Evolutionary conservation across 2,888 invertebrate genomes (phyloP), one percentile per base, ranked within the genome.

Genomic region (Ypsolopha sequella): DNA sequence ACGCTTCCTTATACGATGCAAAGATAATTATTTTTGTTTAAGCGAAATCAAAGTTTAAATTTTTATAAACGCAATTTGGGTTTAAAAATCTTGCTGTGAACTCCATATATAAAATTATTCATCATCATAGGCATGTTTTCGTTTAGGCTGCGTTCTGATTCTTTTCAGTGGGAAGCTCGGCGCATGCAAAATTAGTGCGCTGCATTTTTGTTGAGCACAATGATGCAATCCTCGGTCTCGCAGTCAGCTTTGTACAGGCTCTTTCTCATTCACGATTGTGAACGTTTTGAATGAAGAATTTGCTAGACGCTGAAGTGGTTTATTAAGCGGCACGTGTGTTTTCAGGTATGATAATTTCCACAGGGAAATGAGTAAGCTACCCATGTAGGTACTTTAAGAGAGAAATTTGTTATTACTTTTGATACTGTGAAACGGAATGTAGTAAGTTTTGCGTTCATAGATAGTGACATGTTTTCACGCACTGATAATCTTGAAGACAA

Each of bases 191-290:
- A 80, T 81, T 80, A 78, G 78, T 47, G 36, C 35, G 70, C 69
- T 73, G 74, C 71, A 74, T 79, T 81, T 82, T 81, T 80, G 75
- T 79, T 66, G 58, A 66, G 68, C 70, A 82, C 80, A 80, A 80
- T 81, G 78, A 80, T 73, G 79, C 74, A 80, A 82, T 78, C 73
- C 66, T 61, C 57, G 65, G 63, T 43, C 34, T 64, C 70, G 70
- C 70, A 61, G 61, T 62, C 33, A 63, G 68, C 77, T 80, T 82
- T 81, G 76, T 80, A 62, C 66, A 66, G 62, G 65, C 66, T 70
- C 68, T 68, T 66, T 61, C 67, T 66, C 66, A 68, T 73, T 68
- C 68, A 65, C 64, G 68, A 76, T 78, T 73, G 76, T 74, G 73
- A 75, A 72, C 68, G 69, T 73, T 76, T 70, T 77, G 72, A 76